Evolutionary conservation across 2,797 vertebrate species (phyloP).

Genomic region (Clamator glandarius): DNA sequence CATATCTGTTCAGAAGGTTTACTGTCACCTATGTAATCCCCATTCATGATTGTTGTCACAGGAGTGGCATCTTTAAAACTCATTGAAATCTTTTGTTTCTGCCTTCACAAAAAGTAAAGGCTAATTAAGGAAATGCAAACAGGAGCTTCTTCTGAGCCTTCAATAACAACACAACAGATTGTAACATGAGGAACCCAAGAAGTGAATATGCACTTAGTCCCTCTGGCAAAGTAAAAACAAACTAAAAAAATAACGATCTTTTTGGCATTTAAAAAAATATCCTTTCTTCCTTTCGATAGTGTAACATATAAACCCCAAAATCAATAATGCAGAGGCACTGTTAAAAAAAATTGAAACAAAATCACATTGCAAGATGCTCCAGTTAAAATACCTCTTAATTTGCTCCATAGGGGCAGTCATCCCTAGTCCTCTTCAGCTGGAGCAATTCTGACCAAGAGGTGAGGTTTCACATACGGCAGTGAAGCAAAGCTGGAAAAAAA

Average conservation of each 20-base stretch:
- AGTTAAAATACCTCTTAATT: conserved; percentile 51
- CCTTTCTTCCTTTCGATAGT: background rate
- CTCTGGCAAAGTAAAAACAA: conserved; percentile 31
- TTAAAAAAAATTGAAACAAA: background rate
- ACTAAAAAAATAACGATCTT: background rate
- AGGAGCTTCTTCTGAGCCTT: background rate
- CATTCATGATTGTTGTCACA: background rate
- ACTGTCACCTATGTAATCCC: background rate
- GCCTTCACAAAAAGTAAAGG: background rate
- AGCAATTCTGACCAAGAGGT: conserved; percentile 28
- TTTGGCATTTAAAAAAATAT: conserved; percentile 25
- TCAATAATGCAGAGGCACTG: conserved; percentile 45
- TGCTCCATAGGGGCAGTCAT: conserved; percentile 50
- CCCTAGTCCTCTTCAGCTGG: background rate
- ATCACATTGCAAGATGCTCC: background rate
- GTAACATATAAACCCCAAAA: conserved; percentile 24
- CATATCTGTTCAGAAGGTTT: background rate
- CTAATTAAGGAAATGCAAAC: conserved; percentile 46
- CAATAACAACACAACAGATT: background rate
- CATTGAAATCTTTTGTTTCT: background rate
- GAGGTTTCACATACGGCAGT: background rate
- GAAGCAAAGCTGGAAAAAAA: background rate
- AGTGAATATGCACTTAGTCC: background rate
- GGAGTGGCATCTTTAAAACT: background rate
- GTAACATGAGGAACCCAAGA: background rate